Conservation (phyloP, 2,888 invertebrate species). For the Rotaria magnacalcarata region DNA sequence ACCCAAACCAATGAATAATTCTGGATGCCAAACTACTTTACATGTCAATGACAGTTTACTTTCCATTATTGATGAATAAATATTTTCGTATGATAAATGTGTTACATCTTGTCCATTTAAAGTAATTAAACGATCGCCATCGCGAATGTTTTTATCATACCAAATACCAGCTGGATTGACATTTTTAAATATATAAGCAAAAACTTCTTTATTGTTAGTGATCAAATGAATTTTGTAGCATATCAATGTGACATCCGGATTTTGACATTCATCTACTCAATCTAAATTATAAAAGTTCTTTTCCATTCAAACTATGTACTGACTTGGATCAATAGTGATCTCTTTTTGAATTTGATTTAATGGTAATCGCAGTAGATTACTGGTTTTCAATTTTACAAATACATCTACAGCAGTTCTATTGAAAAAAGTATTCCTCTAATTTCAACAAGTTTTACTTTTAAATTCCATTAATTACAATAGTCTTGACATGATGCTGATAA, state of each 20-base stretch:
- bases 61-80: not conserved
- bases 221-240: not conserved
- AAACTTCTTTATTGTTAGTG: not conserved
- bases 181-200: conserved; percentile 2
- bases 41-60: not conserved
- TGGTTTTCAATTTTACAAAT: too few relatives aligned
- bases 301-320: too few relatives aligned
- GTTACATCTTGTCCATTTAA: not conserved
- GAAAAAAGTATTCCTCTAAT: too few relatives aligned
- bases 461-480: too few relatives aligned
- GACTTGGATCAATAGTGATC: too few relatives aligned
- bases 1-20: not conserved
- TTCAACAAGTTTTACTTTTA: too few relatives aligned
- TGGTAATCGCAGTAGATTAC: too few relatives aligned
- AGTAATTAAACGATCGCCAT: conserved; percentile 2
- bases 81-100: not conserved
- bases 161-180: not conserved
- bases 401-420: too few relatives aligned
- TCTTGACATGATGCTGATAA: too few relatives aligned
- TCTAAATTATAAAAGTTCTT: not conserved
- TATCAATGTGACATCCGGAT: not conserved
- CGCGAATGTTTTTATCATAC: not conserved
- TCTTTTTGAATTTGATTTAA: too few relatives aligned
- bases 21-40: not conserved
- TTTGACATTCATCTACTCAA: not conserved